Base-by-base conservation (phyloP, 2,113 vertebrate species). In the Azemiops feae region DNA sequence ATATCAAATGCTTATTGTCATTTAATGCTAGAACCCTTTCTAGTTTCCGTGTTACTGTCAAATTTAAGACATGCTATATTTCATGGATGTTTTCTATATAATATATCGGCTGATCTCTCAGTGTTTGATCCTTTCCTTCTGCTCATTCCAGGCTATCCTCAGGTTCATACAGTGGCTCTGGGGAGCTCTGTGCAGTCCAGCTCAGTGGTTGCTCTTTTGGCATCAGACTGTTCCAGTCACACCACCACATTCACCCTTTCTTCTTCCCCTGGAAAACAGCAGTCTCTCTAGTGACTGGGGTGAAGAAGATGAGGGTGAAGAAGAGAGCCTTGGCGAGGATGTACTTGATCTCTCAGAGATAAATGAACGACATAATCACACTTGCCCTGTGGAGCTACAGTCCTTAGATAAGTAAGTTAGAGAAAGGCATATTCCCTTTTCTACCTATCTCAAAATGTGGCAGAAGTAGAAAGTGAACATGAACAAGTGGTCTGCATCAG, bases 221-320 rank as follows among this genome's bases (percentile, higher is more conserved):
- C 92, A 95, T 54, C 91, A 16, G 0, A 88, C 87, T 11, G 94
- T 94, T 0, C 96, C 94, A 0, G 95, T 97, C 50, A 96, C 97
- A 0, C 95, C 95, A 0, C 98, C 98, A 6, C 93, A 97, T 94
- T 98, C 98, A 1, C 98, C 98, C 0, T 64, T 85, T 11, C 43
- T 45, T 96, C 96, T 97, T 96, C 92, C 96, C 92, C 60, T 97
- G 93, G 92, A 97, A 96, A 97, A 97, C 34, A 93, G 96, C 93
- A 97, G 97, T 91, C 96, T 97, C 20, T 97, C 98, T 91, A 97
- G 97, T 91, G 97, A 95, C 94, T 96, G 96, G 96, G 92, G 45
- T 30, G 97, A 98, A 20, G 93, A 91, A 53, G 96, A 96, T 0
- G 95, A 97, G 0, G 97, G 95, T 14, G 96, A 95, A 0, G 96